A percentile compares a stretch with the other conserved stretches of the same genome.
Evolutionary conservation across 2,113 vertebrate genomes (phyloP).

Genomic region (Trematomus loennbergii): DNA sequence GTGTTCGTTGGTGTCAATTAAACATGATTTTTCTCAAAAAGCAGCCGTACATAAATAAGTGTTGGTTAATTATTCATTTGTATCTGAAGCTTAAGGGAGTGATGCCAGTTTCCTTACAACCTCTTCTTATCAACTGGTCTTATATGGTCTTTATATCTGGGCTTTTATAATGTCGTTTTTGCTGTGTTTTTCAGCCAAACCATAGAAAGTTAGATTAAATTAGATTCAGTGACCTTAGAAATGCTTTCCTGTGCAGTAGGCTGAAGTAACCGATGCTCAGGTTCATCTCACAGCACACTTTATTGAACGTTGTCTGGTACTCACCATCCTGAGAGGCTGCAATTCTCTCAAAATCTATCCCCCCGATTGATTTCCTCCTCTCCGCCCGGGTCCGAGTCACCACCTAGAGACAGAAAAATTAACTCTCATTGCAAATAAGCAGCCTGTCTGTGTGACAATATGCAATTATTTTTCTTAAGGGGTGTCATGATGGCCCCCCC

Average conservation of each 20-base stretch:
- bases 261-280: neutral
- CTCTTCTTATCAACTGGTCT: constrained; percentile 4
- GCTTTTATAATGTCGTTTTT: neutral
- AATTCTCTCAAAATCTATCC: constrained; percentile 70
- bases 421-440: constrained; percentile 2
- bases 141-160: neutral
- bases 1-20: neutral
- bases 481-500: too few species aligned
- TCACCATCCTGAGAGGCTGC: constrained; percentile 65
- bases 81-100: neutral
- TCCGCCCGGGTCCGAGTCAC: constrained; percentile 37
- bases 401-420: constrained; percentile 56
- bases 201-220: neutral
- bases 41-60: neutral
- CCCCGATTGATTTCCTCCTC: constrained; percentile 75
- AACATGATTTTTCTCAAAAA: neutral
- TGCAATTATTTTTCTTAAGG: too few species aligned
- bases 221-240: neutral
- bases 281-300: neutral
- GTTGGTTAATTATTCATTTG: too few species aligned
- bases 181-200: neutral
- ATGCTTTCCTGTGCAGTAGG: neutral
- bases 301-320: constrained; percentile 32
- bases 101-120: neutral
- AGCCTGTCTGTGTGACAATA: neutral